A percentile compares a stretch with the other conserved stretches of the same genome.
These are phyloP conservation scores for Rhinogobio ventralis DNA, from an alignment of 2,797 vertebrate genomes.

Conservation along the genomic window DNA sequence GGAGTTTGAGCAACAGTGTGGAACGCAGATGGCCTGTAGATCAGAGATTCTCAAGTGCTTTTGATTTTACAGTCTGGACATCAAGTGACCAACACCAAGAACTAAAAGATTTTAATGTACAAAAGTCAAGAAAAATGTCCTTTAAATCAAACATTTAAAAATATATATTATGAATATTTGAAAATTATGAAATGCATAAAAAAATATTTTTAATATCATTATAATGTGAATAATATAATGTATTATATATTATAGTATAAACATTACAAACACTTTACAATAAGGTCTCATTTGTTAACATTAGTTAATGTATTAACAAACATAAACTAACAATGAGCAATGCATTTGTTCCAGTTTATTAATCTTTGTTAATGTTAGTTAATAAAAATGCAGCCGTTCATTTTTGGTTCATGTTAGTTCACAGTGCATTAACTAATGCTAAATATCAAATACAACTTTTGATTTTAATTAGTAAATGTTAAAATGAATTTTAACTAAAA, in stretches of 20 bases:
- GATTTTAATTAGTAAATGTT: not conserved
- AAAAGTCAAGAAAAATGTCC: not conserved
- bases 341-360: not conserved
- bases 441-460: too few species aligned
- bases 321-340: not conserved
- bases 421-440: too few species aligned
- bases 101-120: not conserved
- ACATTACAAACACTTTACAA: not conserved
- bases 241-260: not conserved
- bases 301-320: not conserved
- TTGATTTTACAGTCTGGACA: not conserved
- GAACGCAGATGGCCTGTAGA: slow-evolving; percentile 58
- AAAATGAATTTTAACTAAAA: not conserved
- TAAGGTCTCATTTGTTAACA: too few species aligned
- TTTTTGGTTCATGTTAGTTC: not conserved
- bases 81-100: not conserved
- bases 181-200: not conserved
- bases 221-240: not conserved
- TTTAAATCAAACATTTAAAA: not conserved
- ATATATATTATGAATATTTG: not conserved
- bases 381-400: too few species aligned
- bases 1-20: slow-evolving; percentile 48
- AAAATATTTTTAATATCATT: not conserved
- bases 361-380: not conserved
- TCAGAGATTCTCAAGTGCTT: not conserved